Conservation (phyloP, 1,140 invertebrate species). For the Zaprionus ghesquierei region DNA sequence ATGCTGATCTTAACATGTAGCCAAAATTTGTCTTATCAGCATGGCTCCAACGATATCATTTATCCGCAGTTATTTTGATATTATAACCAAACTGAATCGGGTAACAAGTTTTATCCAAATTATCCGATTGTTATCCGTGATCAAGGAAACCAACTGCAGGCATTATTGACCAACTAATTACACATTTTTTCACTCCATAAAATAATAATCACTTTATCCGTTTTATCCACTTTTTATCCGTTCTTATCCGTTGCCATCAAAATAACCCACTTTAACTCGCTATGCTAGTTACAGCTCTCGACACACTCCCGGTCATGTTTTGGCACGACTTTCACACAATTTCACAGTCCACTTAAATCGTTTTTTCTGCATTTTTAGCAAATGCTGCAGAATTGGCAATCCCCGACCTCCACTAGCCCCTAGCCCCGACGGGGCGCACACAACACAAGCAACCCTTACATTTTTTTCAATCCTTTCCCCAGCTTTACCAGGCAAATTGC, state of each 20-base stretch:
- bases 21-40: neutral
- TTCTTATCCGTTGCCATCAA: neutral
- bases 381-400: neutral
- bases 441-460: neutral
- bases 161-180: neutral
- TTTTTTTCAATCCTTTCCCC: neutral
- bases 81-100: too few species aligned
- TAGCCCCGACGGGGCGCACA: neutral
- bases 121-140: neutral
- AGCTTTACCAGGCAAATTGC: conserved; percentile 42
- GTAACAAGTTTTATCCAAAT: neutral
- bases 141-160: too few species aligned
- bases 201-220: too few species aligned
- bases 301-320: neutral
- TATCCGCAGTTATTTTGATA: neutral
- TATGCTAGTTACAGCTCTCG: too few species aligned
- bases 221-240: neutral
- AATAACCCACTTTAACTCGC: neutral
- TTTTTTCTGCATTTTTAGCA: conserved; percentile 48
- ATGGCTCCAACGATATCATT: neutral
- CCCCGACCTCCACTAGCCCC: neutral
- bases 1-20: neutral
- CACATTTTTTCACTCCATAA: too few species aligned
- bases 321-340: conserved; percentile 3
- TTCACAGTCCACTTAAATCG: conserved; percentile 10